Evolutionary conservation across 2,888 invertebrate species (phyloP), one percentile per base, ranked within the genome.

Genomic region (Stramonita haemastoma): DNA sequence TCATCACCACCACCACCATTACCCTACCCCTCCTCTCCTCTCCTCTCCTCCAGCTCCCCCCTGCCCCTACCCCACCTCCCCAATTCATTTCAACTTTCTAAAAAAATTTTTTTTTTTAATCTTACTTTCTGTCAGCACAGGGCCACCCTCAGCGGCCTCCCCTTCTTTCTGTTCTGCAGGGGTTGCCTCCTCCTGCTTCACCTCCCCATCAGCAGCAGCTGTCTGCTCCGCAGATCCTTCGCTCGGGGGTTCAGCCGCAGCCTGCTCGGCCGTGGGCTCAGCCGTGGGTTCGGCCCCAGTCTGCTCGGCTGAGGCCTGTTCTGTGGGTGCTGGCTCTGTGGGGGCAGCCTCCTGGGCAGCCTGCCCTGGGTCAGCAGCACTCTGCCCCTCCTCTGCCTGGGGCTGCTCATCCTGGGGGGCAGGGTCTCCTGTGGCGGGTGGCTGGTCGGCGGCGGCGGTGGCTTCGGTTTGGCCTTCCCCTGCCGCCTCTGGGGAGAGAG

Each of bases 71-170:
- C 4, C 46, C 2, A 46, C 46, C 46, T 46, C 46, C 46, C 8
- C 46, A 46, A 46, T 46, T 46, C 46, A 5, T 46, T 8, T 46
- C 2, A 46, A n/a, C n/a, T n/a, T n/a, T 46, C 46, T 46, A 46
- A 2, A 46, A 46, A 8, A 46, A 46, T 46, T 46, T 5, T 46
- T 46, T 5, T 46, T 46, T 5, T 46, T 46, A 46, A 46, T 46
- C 87, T 81, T 34, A 81, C 87, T 56, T 57, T 87, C 87, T 15
- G 87, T 81, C 34, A 81, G 22, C 26, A 87, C 60, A 5, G 87
- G 87, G 11, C 79, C 87, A 1, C 57, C 26, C 15, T 87, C 87
- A 26, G 79, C 22, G 8, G 57, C n/a, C 81, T 81, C 87, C 81
- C 34, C 81, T 87, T 79, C 81, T 8, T 83, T 83, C 87, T 81